Conservation (phyloP, 2,797 vertebrate species). For the Carduelis carduelis region DNA sequence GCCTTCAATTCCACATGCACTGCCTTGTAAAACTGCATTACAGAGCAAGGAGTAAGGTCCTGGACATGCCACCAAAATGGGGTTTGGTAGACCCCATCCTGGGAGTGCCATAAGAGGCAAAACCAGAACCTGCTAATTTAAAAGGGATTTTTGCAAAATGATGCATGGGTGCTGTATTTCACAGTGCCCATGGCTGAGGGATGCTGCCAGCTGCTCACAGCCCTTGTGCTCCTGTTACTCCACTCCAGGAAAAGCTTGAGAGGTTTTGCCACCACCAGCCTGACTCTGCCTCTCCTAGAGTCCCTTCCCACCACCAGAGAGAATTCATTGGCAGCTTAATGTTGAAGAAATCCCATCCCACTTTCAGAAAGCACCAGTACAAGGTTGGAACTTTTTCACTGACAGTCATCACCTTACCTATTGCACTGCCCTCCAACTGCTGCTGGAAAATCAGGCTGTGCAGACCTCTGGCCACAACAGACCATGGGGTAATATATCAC, state of each 20-base stretch:
- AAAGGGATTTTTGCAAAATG: background rate
- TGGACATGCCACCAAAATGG: background rate
- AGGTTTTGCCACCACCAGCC: background rate
- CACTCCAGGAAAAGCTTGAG: background rate
- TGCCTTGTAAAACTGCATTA: accelerated
- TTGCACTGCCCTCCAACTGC: background rate
- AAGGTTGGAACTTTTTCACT: background rate
- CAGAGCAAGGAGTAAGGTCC: background rate
- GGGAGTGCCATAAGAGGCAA: background rate
- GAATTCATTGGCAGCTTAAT: background rate
- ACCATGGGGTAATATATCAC: background rate
- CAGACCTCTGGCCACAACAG: background rate
- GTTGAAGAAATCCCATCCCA: background rate
- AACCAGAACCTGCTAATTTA: background rate
- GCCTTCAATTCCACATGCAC: accelerated
- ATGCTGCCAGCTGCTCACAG: background rate
- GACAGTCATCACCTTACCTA: background rate
- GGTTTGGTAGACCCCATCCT: background rate
- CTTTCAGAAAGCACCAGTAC: background rate
- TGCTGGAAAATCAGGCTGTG: background rate
- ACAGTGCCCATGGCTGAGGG: accelerated
- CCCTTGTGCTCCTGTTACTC: accelerated
- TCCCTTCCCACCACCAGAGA: background rate
- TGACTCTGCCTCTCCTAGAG: background rate
- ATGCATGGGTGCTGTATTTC: background rate